Conservation (phyloP, 2,113 vertebrate genomes). For the Phalacrocorax carbo region DNA sequence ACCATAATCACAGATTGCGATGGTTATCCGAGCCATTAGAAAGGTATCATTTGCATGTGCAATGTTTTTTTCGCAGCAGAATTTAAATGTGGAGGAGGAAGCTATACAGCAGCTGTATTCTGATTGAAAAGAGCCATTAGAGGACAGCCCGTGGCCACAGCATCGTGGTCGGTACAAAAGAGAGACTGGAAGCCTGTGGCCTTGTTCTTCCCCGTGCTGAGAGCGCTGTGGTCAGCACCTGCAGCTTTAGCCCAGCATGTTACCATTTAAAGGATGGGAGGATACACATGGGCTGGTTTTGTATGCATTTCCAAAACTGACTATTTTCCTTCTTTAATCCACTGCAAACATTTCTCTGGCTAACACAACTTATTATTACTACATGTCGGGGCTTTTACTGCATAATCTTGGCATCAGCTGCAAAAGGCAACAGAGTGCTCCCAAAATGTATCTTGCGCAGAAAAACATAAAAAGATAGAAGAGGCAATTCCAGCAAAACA, state of each 20-base stretch:
- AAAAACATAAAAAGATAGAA: conserved; percentile 28
- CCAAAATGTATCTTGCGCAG: conserved; percentile 39
- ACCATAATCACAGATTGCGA: neutral
- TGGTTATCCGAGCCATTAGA: neutral
- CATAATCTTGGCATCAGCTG: conserved; percentile 41
- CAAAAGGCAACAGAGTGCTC: conserved; percentile 16
- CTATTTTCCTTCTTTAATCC: conserved; percentile 23
- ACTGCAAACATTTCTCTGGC: conserved; percentile 59
- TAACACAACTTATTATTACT: conserved; percentile 37
- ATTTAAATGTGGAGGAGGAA: conserved; percentile 37
- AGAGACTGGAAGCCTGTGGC: neutral
- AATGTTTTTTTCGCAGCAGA: conserved; percentile 24
- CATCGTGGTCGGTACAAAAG: neutral
- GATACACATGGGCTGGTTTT: neutral
- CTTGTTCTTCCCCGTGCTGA: neutral
- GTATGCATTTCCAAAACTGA: neutral
- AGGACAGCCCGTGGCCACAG: conserved; percentile 44
- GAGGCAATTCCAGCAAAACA: conserved; percentile 55
- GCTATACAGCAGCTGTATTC: conserved; percentile 5
- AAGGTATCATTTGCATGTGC: conserved; percentile 40
- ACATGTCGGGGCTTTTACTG: conserved; percentile 11
- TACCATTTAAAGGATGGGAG: neutral
- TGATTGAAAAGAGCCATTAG: conserved; percentile 36
- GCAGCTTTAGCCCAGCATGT: neutral
- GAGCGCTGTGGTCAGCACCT: conserved; percentile 27